These are phyloP conservation scores for Volucella inanis DNA, from an alignment of 2,888 invertebrate genomes.

Conservation along the genomic window DNA sequence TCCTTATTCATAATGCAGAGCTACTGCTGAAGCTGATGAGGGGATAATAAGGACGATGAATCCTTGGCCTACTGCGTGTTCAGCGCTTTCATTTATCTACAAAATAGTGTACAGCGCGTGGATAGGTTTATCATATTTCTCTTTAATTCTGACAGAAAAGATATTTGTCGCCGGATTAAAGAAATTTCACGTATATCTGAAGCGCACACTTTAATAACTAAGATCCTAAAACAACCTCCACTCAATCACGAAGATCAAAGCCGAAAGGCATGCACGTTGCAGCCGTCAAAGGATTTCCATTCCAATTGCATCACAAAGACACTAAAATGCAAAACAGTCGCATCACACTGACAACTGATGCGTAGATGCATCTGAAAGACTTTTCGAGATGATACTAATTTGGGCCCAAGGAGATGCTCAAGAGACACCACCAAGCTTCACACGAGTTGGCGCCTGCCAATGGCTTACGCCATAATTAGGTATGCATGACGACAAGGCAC, in stretches of 20 bases:
- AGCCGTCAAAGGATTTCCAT: conserved; percentile 14
- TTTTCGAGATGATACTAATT: conserved; percentile 29
- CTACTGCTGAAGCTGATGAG: conserved; percentile 46
- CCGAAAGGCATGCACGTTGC: neutral
- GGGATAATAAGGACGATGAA: conserved; percentile 35
- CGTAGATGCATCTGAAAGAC: conserved; percentile 29
- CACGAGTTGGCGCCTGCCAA: conserved; percentile 23
- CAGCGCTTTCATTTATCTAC: conserved; percentile 3
- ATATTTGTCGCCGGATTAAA: conserved; percentile 17
- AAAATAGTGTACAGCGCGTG: neutral
- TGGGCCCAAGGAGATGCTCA: neutral
- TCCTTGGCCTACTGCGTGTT: conserved; percentile 56
- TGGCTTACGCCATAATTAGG: conserved; percentile 47
- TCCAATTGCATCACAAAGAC: conserved; percentile 14
- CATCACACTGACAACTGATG: conserved; percentile 15
- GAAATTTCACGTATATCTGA: conserved; percentile 11
- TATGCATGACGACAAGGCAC: conserved; percentile 34
- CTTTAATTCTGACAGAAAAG: neutral
- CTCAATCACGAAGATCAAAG: conserved; percentile 17
- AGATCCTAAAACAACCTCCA: neutral
- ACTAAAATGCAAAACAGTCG: conserved; percentile 1
- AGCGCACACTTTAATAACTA: neutral
- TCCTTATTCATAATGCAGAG: conserved; percentile 31
- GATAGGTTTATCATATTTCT: neutral
- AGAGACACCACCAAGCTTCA: neutral